Evolutionary conservation across 2,888 invertebrate species (phyloP).

Genomic region (Helleia helle): DNA sequence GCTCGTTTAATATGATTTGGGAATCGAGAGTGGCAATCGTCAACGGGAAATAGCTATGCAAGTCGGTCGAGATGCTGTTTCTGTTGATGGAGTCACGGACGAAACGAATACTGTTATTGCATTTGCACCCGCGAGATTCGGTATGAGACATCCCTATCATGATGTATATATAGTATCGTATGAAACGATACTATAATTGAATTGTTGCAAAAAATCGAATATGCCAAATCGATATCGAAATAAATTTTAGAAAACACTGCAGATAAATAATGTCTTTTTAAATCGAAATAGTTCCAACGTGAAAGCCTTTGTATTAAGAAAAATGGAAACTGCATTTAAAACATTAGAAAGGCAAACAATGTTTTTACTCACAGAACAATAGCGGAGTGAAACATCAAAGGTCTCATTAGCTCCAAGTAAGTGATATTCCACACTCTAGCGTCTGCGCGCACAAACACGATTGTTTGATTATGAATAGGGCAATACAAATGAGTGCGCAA

Average conservation of each 20-base stretch:
- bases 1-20: conserved; percentile 31
- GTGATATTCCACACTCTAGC: neutral
- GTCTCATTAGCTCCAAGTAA: conserved; percentile 1
- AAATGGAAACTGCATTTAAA: conserved; percentile 1
- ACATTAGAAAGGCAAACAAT: neutral
- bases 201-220: no score
- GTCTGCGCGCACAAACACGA: conserved; percentile 4
- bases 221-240: no score
- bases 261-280: no score
- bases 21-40: conserved; percentile 36
- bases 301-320: neutral
- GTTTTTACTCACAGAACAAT: neutral
- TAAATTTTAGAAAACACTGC: no score
- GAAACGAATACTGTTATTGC: neutral
- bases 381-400: conserved; percentile 1
- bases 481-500: conserved; percentile 6
- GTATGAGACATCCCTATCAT: neutral
- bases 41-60: conserved; percentile 35
- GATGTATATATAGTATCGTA: neutral
- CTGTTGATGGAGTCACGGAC: neutral
- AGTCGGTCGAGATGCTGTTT: conserved; percentile 13
- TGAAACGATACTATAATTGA: no score
- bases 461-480: conserved; percentile 6
- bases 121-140: neutral
- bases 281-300: neutral